Base-by-base conservation (phyloP, 2,797 vertebrate species). In the Syngnathus acus region DNA sequence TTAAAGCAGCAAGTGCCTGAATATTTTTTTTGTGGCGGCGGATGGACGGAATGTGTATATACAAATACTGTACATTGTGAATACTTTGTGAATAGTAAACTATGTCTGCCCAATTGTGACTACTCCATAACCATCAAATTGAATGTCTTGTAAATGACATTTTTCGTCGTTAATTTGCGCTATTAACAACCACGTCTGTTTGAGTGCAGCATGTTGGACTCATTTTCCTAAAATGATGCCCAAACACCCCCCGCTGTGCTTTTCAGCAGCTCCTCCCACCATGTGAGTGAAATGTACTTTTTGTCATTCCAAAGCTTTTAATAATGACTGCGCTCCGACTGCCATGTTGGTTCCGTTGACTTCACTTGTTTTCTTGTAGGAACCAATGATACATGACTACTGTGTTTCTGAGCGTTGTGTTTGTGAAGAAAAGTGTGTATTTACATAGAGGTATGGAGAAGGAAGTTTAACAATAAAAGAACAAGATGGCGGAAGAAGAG, bases 41-140 rank as follows among this genome's bases (percentile, higher is more conserved):
- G 80, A 69, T 80, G 66, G 72, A 87, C 75, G 79, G 78, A 85
- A 69, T 63, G 70, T 92, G 89, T 91, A 91, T 76, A 92, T 92
- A 91, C 83, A 86, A 17, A 83, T 32, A 32, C 85, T 92, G 89
- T 92, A 92, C 89, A 90, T 90, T 90, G 84, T 92, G 88, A 92
- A 91, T 91, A 92, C 74, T 87, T 77, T 92, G 89, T 91, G 89
- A 90, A 91, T 90, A 91, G 85, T 88, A 84, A 78, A 69, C 82
- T 85, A 81, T 90, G 89, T 89, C 90, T 83, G 83, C 86, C 72
- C 84, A 80, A 21, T 26, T 77, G 79, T 86, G 85, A 85, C 78
- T 82, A 77, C 78, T 76, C 79, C 84, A 82, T 87, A 81, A 83
- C 75, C 79, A 84, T 69, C 19, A 87, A 84, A 78, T 78, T 88